A percentile compares a stretch with the other conserved stretches of the same genome.
phyloP scores from a whole-genome alignment of 2,797 vertebrate genomes.

The Setipinna tenuifilis region DNA sequence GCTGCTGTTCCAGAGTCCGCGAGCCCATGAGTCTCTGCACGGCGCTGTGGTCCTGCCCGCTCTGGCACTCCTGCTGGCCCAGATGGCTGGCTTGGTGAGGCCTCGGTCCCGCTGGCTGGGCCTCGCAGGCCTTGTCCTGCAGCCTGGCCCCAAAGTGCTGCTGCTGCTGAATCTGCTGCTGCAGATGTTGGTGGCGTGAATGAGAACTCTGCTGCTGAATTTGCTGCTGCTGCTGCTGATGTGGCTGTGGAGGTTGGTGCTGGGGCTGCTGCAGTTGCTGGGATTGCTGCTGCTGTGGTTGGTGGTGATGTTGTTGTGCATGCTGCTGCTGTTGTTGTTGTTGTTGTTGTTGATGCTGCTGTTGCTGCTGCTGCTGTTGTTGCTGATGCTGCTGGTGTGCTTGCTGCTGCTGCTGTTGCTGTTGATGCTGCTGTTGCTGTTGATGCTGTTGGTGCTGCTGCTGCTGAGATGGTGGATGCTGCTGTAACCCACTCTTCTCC shows the following conservation, averaged over 20 bases:
- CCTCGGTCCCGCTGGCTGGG: constrained; percentile 78
- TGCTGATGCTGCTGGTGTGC: constrained; percentile 81
- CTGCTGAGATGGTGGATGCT: constrained; percentile 60
- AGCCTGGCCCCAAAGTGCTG: constrained; percentile 87
- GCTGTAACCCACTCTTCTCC: constrained; percentile 80
- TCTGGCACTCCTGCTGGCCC: constrained; percentile 80
- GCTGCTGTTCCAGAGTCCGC: constrained; percentile 89
- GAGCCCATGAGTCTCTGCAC: constrained; percentile 96
- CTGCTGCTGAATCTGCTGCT: constrained; percentile 87
- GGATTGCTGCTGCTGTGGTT: constrained; percentile 65
- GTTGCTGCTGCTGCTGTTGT: constrained; percentile 76
- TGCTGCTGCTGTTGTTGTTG: constrained; percentile 68
- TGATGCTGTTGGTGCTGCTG: constrained; percentile 67
- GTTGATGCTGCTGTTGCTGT: constrained; percentile 70
- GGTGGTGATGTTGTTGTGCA: constrained; percentile 78
- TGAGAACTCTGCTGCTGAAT: constrained; percentile 80
- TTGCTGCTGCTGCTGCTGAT: constrained; percentile 71
- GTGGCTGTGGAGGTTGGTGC: constrained; percentile 83
- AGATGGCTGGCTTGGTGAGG: constrained; percentile 85
- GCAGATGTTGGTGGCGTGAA: constrained; percentile 90
- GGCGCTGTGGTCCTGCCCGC: constrained; percentile 85
- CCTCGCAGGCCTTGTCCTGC: constrained; percentile 92
- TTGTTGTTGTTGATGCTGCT: constrained; percentile 81
- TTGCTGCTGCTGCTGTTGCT: constrained; percentile 70
- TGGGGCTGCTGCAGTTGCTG: constrained; percentile 77